phyloP scores from a whole-genome alignment of 2,797 vertebrate genomes.

The Sebastes reedi region DNA sequence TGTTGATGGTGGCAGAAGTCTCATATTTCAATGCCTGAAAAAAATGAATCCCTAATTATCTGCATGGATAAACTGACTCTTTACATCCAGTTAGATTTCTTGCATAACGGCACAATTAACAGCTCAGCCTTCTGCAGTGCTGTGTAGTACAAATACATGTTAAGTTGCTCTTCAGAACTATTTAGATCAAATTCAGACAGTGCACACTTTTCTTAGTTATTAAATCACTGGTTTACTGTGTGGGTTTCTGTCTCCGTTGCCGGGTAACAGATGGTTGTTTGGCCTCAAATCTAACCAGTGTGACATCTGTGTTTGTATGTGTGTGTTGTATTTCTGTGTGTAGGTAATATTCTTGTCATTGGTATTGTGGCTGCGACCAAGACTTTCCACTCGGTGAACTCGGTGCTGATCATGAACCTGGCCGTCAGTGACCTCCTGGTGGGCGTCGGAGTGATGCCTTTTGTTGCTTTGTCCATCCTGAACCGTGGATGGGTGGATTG shows the following conservation, averaged over 20 bases:
- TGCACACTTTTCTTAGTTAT: background rate
- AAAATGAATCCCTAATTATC: background rate
- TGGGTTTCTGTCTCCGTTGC: background rate
- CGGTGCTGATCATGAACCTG: constrained; percentile 86
- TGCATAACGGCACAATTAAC: background rate
- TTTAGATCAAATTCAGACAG: background rate
- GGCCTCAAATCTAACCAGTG: background rate
- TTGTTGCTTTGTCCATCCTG: constrained; percentile 83
- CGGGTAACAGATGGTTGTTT: background rate
- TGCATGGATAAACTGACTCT: background rate
- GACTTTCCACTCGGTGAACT: constrained; percentile 83
- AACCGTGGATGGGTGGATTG: constrained; percentile 79
- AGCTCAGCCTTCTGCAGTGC: background rate
- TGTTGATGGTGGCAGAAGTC: background rate
- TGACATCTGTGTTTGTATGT: background rate
- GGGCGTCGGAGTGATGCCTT: constrained; percentile 86
- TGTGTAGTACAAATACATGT: background rate
- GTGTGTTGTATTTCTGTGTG: constrained; percentile 44
- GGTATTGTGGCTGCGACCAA: constrained; percentile 84
- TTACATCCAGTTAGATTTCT: background rate
- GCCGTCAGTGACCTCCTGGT: constrained; percentile 87
- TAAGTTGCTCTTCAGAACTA: background rate
- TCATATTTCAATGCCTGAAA: background rate
- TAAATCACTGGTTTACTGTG: background rate
- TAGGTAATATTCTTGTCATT: constrained; percentile 86